phyloP scores from a whole-genome alignment of 1,140 invertebrate species.

The Drosophila tropicalis region DNA sequence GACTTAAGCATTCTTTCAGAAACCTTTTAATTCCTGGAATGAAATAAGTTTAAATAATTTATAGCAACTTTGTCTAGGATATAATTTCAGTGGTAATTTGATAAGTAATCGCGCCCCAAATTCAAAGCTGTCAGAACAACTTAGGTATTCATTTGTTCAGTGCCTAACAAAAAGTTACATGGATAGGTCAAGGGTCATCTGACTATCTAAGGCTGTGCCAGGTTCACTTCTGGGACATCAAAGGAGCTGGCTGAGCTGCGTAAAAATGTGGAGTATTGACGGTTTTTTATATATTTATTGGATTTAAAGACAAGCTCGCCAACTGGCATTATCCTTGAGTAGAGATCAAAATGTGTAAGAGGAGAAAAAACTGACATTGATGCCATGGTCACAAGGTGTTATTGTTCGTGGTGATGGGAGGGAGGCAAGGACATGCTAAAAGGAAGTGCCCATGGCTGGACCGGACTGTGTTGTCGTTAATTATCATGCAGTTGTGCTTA shows the following conservation, averaged over 20 bases:
- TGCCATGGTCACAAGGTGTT: background rate
- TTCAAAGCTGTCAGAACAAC: background rate
- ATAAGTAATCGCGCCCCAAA: background rate
- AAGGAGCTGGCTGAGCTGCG: conserved; percentile 7
- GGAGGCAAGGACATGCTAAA: background rate
- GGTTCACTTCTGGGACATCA: conserved; percentile 24
- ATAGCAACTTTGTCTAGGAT: background rate
- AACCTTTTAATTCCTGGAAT: background rate
- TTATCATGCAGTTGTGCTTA: conserved; percentile 67
- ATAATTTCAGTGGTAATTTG: background rate
- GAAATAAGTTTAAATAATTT: background rate
- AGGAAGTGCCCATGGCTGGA: conserved; percentile 31
- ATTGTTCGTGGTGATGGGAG: too few species aligned
- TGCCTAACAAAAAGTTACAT: conserved; percentile 26
- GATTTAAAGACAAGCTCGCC: conserved; percentile 13
- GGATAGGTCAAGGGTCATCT: conserved; percentile 49
- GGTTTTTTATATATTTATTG: conserved; percentile 7
- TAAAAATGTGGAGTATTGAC: conserved; percentile 21
- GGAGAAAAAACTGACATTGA: background rate
- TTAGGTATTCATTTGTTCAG: background rate
- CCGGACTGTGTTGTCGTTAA: conserved; percentile 56
- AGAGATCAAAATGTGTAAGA: conserved; percentile 27
- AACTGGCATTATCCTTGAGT: conserved; percentile 30
- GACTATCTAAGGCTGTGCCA: conserved; percentile 36
- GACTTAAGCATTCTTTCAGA: too few species aligned